Base-by-base conservation (phyloP, 2,888 invertebrate genomes). In the Apotomis capreana region DNA sequence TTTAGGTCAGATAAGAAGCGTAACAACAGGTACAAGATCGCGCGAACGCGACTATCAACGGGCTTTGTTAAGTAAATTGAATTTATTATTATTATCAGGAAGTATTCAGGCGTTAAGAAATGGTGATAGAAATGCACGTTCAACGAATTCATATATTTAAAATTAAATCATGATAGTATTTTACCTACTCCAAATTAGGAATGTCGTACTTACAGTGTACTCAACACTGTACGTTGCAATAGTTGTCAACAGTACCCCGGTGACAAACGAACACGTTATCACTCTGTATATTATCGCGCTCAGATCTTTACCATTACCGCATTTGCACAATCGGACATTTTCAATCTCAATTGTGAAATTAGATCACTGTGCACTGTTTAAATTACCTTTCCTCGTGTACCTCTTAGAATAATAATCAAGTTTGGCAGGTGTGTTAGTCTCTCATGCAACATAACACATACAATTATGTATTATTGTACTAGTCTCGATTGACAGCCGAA, bases 381-480 rank as follows among this genome's bases (percentile, higher is more conserved):
- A 89, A 89, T 90, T 89, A 87, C 84, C 88, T 91, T 90, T 91
- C 90, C 87, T 89, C 89, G 90, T 87, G 85, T 87, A 81, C 81
- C 84, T 84, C 84, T 78, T 79, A 80, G 81, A 86, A 89, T 84
- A 84, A 82, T 82, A 78, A 79, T 80, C 79, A 80, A 80, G 85
- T 82, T 83, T 83, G 85, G 83, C 83, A 81, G 81, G 83, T 82
- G 79, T 79, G 78, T 80, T 83, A 81, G 68, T 44, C 79, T 75
- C 72, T 46, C 54, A 59, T 63, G 60, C 9, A 54, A 74, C 12
- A 10, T 75, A 76, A 76, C 76, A 78, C 72, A 74, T 78, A 79
- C 77, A 68, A 72, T 74, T 76, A 75, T 62, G 40, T 68, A 36
- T 52, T 68, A 46, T 62, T 68, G 26, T 62, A 51, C 37, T 46